Evolutionary conservation across 1,140 invertebrate genomes (phyloP), one percentile per base, ranked within the genome.

Genomic region (Megalopta genalis): DNA sequence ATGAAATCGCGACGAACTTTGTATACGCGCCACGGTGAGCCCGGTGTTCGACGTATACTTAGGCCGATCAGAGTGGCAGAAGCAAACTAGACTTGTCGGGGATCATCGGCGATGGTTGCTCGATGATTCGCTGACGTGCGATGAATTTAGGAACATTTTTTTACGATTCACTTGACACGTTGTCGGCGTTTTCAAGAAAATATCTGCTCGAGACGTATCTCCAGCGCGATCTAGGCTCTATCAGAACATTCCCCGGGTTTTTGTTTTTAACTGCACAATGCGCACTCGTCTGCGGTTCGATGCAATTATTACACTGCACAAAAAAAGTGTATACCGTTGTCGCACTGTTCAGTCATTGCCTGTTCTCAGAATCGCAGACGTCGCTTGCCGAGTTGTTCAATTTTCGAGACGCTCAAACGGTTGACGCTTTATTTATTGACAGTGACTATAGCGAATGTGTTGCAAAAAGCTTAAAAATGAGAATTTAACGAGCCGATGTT

Each of bases 161-260:
- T 65, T 42, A 59, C 25, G 14, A 66, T 18, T 32, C n/a, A 39
- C 66, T 62, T 69, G 42, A 37, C 68, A 25, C 42, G 68, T 21
- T 37, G 21, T 9, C 10, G 14, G 23, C 16, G 6, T 42, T 42
- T 32, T 9, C 2, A 16, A 10, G 27, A 54, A n/a, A 21, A 23
- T 32, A 42, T 14, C 3, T 27, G 32, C 25, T 74, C 23, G 12
- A 54, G 18, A 39, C 14, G 14, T 16, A 18, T 54, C 52, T 54
- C 16, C 21, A 21, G 6, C 18, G 6, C 18, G 6, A 57, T 57
- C 54, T 46, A 46, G 10, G 7, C 9, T n/a, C 21, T 57, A n/a
- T 57, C 54, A n/a, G 54, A 9, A 8, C n/a, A 57, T 57, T 57
- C n/a, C 54, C n/a, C n/a, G n/a, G n/a, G n/a, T 57, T 57, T 54